These are phyloP conservation scores for Spea multiplicata DNA, from an alignment of 2,113 vertebrate genomes.

Conservation along the genomic window DNA sequence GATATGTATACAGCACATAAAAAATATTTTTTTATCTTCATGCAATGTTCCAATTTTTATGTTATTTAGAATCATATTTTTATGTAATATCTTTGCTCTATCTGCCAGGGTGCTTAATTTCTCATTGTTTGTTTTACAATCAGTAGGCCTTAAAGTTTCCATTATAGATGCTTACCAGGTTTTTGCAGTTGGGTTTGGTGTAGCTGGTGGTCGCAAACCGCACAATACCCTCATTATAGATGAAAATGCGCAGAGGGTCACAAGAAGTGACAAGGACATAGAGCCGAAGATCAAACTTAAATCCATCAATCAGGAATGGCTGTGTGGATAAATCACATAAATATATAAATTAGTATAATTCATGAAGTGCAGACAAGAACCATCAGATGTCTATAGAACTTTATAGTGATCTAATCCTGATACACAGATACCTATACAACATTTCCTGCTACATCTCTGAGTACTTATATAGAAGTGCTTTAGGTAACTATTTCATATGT, in stretches of 20 bases:
- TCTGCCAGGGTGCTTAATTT: not conserved
- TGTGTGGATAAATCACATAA: not conserved
- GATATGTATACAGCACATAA: too few relatives aligned
- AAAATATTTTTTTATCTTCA: too few relatives aligned
- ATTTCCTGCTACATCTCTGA: too few relatives aligned
- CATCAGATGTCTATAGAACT: too few relatives aligned
- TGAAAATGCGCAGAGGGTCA: constrained; percentile 70
- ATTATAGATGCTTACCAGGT: not conserved
- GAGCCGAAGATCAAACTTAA: not conserved
- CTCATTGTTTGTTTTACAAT: too few relatives aligned
- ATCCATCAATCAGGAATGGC: not conserved
- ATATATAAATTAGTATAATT: not conserved
- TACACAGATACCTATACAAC: too few relatives aligned
- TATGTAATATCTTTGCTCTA: too few relatives aligned
- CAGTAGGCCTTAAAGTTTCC: not conserved
- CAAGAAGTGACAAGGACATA: not conserved
- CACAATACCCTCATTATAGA: constrained; percentile 94
- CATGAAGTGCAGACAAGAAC: too few relatives aligned
- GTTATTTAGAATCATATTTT: not conserved
- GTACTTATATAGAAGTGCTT: too few relatives aligned
- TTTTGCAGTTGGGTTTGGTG: not conserved
- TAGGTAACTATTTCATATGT: too few relatives aligned
- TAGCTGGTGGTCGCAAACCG: constrained; percentile 64
- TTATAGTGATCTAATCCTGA: too few relatives aligned
- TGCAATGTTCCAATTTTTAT: not conserved